A percentile compares a stretch with the other conserved stretches of the same genome.
These are phyloP conservation scores for Mercenaria mercenaria DNA, from an alignment of 1,140 invertebrate genomes.

Conservation along the genomic window DNA sequence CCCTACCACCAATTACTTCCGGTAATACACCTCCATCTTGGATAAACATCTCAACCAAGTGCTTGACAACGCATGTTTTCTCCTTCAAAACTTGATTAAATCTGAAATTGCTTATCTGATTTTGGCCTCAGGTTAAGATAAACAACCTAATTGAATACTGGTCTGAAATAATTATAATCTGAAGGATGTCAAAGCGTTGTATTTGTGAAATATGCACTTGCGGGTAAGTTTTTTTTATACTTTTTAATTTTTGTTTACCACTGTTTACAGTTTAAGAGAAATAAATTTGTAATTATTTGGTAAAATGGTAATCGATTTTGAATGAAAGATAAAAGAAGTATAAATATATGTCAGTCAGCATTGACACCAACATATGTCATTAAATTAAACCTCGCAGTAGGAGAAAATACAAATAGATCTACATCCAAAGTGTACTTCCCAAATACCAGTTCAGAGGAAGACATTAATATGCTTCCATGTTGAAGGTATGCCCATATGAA, in stretches of 20 bases:
- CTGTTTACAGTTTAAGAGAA: too few relatives aligned
- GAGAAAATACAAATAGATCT: too few relatives aligned
- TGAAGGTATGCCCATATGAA: too few relatives aligned
- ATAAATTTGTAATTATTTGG: too few relatives aligned
- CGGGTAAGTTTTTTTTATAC: conserved; percentile 78
- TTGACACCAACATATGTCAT: too few relatives aligned
- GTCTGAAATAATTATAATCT: not conserved
- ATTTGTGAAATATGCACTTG: conserved; percentile 85
- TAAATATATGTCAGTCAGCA: too few relatives aligned
- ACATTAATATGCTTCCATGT: too few relatives aligned
- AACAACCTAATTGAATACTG: conserved; percentile 35
- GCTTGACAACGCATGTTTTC: conserved; percentile 68
- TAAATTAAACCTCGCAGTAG: too few relatives aligned
- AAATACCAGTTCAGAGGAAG: too few relatives aligned
- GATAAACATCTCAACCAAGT: conserved; percentile 57
- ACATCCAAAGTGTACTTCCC: too few relatives aligned
- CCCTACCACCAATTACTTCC: conserved; percentile 65
- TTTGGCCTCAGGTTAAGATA: not conserved
- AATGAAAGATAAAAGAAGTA: too few relatives aligned
- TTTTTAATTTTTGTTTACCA: not conserved
- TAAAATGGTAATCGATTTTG: too few relatives aligned
- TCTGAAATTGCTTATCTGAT: conserved; percentile 34
- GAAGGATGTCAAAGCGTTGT: conserved; percentile 79
- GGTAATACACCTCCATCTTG: conserved; percentile 41
- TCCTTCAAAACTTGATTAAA: conserved; percentile 4